Conservation (phyloP, 2,113 vertebrate genomes). For the Pygoscelis adeliae region DNA sequence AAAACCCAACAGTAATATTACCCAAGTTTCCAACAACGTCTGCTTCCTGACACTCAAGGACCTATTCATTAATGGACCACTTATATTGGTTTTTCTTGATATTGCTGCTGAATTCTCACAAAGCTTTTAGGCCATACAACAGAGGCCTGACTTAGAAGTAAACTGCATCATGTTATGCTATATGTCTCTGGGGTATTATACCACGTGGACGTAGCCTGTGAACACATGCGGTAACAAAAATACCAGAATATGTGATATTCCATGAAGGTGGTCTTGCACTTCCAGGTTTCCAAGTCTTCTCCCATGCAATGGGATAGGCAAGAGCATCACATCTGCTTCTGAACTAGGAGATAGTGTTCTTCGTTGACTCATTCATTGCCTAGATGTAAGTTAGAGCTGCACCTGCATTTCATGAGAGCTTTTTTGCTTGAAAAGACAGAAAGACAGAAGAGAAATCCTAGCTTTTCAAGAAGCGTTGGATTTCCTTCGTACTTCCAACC, state of each 20-base stretch:
- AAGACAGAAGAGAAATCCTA: neutral
- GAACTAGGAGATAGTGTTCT: neutral
- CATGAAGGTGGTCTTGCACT: conserved; percentile 7
- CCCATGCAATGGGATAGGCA: neutral
- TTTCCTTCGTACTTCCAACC: neutral
- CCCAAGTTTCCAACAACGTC: conserved; percentile 54
- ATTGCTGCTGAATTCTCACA: conserved; percentile 44
- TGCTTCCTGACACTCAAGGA: conserved; percentile 64
- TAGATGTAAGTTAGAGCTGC: neutral
- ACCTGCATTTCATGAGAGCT: neutral
- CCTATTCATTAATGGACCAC: conserved; percentile 49
- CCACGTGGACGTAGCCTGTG: neutral
- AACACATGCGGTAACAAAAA: conserved; percentile 21
- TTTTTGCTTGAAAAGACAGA: neutral
- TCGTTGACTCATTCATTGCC: neutral
- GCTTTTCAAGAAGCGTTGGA: neutral
- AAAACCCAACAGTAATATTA: conserved; percentile 66
- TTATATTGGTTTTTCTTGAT: conserved; percentile 33
- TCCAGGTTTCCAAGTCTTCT: neutral
- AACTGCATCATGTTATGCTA: conserved; percentile 32
- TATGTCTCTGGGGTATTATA: conserved; percentile 10
- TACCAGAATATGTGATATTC: neutral
- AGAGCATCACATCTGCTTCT: neutral
- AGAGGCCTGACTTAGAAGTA: conserved; percentile 22
- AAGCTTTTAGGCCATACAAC: conserved; percentile 39